Conservation (phyloP, 2,113 vertebrate genomes). For the Zingel zingel region DNA sequence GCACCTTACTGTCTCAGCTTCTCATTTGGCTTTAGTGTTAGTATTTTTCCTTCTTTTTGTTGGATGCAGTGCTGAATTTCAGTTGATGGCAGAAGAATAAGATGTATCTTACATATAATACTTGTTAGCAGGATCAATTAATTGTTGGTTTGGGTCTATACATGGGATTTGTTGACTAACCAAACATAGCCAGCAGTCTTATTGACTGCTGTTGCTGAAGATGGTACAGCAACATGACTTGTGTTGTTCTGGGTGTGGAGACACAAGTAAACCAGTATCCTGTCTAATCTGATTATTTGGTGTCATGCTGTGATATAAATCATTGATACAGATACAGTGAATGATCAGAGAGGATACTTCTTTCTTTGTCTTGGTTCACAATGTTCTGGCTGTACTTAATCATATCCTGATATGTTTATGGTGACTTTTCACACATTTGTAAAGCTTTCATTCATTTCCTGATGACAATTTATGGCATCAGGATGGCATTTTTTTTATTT, state of each 20-base stretch:
- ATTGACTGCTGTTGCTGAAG: background rate
- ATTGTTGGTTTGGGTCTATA: background rate
- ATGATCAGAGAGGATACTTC: background rate
- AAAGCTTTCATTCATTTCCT: too few relatives aligned
- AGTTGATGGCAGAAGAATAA: background rate
- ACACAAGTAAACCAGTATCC: constrained; percentile 7
- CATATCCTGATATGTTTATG: background rate
- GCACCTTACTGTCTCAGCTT: background rate
- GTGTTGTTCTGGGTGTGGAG: background rate
- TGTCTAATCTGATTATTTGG: background rate
- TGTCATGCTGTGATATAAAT: background rate
- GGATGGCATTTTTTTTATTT: too few relatives aligned
- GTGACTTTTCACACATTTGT: too few relatives aligned
- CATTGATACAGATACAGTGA: background rate
- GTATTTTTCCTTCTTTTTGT: background rate
- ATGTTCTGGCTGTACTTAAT: background rate
- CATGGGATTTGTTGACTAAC: background rate
- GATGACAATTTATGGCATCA: too few relatives aligned
- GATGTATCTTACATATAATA: background rate
- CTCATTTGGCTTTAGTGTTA: background rate
- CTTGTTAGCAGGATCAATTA: background rate
- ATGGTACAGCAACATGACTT: background rate
- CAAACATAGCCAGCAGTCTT: background rate
- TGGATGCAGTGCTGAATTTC: background rate
- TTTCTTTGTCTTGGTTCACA: background rate